Evolutionary conservation across 2,888 invertebrate genomes (phyloP).

Genomic region (Thalpophila matura): DNA sequence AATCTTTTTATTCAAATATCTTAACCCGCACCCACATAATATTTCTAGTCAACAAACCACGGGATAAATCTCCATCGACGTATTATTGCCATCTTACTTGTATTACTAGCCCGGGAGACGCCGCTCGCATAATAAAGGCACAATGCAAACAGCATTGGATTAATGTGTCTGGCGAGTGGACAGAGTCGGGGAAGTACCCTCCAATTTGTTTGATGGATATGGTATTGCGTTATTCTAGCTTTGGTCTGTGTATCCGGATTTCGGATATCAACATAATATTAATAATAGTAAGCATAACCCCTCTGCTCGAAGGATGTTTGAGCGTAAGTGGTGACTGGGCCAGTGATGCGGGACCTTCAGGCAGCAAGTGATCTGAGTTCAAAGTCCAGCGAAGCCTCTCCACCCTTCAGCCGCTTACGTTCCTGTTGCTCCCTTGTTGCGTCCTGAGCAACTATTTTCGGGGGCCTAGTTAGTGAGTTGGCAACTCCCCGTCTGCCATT

Average conservation of each 20-base stretch:
- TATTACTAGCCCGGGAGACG: slow-evolving; percentile 51
- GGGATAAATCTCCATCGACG: slow-evolving; percentile 31
- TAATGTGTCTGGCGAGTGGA: slow-evolving; percentile 61
- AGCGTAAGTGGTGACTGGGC: too few relatives aligned
- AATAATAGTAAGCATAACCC: too few relatives aligned
- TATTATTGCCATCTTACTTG: slow-evolving; percentile 25
- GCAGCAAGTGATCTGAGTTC: too few relatives aligned
- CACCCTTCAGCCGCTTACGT: too few relatives aligned
- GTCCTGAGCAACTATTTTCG: too few relatives aligned
- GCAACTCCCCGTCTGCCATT: too few relatives aligned
- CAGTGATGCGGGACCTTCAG: too few relatives aligned
- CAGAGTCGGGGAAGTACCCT: slow-evolving; percentile 4
- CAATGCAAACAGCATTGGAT: slow-evolving; percentile 65
- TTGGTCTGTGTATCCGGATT: background rate
- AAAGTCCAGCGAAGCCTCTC: too few relatives aligned
- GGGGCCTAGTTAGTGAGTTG: too few relatives aligned
- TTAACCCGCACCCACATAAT: slow-evolving; percentile 13
- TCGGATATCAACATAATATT: too few relatives aligned
- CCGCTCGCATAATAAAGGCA: slow-evolving; percentile 56
- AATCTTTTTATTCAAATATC: background rate
- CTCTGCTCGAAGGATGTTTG: too few relatives aligned
- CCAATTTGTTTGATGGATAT: slow-evolving; percentile 22
- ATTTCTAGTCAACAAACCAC: slow-evolving; percentile 15
- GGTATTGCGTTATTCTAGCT: background rate
- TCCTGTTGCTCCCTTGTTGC: too few relatives aligned